A percentile compares a stretch with the other conserved stretches of the same genome.
These are phyloP conservation scores for Staurois parvus DNA, from an alignment of 2,797 vertebrate genomes.

Conservation along the genomic window DNA sequence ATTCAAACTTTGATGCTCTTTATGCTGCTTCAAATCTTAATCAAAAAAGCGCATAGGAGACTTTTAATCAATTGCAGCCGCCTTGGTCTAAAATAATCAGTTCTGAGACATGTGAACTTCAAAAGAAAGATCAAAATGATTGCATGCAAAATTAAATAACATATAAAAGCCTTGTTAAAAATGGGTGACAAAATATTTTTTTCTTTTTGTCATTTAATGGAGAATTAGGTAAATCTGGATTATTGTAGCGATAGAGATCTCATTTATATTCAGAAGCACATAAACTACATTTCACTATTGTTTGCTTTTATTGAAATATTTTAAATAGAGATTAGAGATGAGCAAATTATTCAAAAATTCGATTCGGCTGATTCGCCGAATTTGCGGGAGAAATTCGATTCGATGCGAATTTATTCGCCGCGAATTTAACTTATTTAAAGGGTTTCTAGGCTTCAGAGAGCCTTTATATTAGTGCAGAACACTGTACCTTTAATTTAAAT, in stretches of 20 bases:
- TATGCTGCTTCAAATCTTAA: conserved; percentile 16
- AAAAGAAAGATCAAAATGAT: conserved; percentile 50
- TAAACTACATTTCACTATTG: too few relatives aligned
- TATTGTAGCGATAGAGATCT: not conserved
- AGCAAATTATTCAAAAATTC: too few relatives aligned
- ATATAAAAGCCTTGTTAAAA: conserved; percentile 9
- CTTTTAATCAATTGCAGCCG: conserved; percentile 38
- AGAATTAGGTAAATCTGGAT: not conserved
- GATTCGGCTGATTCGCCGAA: too few relatives aligned
- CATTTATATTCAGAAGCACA: not conserved
- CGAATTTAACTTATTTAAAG: too few relatives aligned
- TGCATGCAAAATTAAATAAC: conserved; percentile 11
- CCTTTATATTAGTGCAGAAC: too few relatives aligned
- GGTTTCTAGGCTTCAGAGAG: too few relatives aligned
- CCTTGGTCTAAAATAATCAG: conserved; percentile 17
- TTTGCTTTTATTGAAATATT: too few relatives aligned
- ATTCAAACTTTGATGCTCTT: conserved; percentile 41
- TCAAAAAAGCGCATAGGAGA: conserved; percentile 28
- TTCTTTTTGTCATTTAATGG: not conserved
- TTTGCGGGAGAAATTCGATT: too few relatives aligned
- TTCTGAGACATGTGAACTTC: conserved; percentile 37
- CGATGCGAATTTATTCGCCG: too few relatives aligned
- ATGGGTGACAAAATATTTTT: conserved; percentile 3
- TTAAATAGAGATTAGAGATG: too few relatives aligned
- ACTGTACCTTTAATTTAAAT: too few relatives aligned